Evolutionary conservation across 2,888 invertebrate genomes (phyloP), one percentile per base, ranked within the genome.

Genomic region (Cinara cedri): DNA sequence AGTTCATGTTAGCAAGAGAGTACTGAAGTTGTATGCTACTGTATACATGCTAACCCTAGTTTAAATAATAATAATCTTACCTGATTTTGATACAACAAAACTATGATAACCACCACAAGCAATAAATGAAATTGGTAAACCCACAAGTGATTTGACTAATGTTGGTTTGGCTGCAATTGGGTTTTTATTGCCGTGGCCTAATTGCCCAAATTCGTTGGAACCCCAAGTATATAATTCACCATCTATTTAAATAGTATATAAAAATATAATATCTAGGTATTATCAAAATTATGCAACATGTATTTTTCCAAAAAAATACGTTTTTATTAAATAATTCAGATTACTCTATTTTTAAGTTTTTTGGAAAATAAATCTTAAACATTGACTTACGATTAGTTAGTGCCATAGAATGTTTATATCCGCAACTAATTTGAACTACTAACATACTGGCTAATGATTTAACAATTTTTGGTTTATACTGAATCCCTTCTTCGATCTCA

Each of bases 221-320:
- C 96, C 96, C 94, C 95, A 96, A 0, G 92, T 86, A 85, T 91
- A 93, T n/a, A 96, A 86, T 83, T 93, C 92, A 60, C 96, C 96
- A 87, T 90, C 93, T 91, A 86, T 81, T 87, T 21, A 4, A 65
- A 21, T 24, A 46, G 19, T 6, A 65, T 65, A 21, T 65, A 46
- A 57, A 34, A 16, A 70, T 34, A 24, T 26, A 72, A 34, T 19
- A 0, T 14, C 16, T 26, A 49, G 26, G 34, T n/a, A 54, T 3
- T 16, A n/a, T 34, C 1, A 66, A 49, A 16, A 46, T 55, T n/a
- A n/a, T n/a, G n/a, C n/a, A n/a, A n/a, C n/a, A n/a, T n/a, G n/a
- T n/a, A n/a, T n/a, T n/a, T n/a, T 34, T 34, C 6, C 6, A 34
- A 34, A 4, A 34, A 34, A 24, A 4, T 66, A 55, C 1, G 1